Conservation (phyloP, 2,113 vertebrate genomes). For the Ptilorrhoa leucosticta region DNA sequence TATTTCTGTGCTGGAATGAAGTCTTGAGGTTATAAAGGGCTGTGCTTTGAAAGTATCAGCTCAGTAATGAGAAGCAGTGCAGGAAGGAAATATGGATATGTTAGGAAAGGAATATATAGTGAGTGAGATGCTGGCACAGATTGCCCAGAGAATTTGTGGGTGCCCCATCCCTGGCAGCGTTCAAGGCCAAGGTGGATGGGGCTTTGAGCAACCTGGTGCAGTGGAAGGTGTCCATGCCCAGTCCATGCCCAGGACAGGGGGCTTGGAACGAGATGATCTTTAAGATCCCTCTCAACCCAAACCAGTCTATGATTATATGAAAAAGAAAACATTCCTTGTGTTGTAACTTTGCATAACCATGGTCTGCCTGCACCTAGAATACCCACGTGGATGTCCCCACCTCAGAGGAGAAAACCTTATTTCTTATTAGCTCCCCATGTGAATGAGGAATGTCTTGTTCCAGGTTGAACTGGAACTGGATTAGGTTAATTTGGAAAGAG, state of each 20-base stretch:
- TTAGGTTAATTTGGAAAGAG: not conserved
- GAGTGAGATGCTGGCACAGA: not conserved
- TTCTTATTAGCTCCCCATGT: not conserved
- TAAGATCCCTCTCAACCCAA: not conserved
- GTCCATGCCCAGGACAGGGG: not conserved
- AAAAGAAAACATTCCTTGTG: not conserved
- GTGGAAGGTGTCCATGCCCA: not conserved
- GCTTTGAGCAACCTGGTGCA: not conserved
- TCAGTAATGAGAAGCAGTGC: not conserved
- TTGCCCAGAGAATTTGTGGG: not conserved
- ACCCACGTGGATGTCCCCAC: fast-evolving
- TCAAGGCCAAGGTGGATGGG: not conserved
- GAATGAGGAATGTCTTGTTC: not conserved
- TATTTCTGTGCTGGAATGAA: not conserved
- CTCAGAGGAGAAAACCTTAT: not conserved
- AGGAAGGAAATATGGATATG: not conserved
- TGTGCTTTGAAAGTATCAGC: not conserved
- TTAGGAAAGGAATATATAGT: not conserved
- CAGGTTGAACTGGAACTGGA: not conserved
- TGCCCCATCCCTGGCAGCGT: not conserved
- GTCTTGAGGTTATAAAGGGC: not conserved
- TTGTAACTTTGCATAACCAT: not conserved
- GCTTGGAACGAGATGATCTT: not conserved
- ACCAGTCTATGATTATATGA: not conserved
- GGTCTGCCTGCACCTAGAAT: not conserved